Percentiles rank a stretch among this genome's conserved stretches.
These are phyloP conservation scores for Brachypodius melanocephalos DNA, from an alignment of 2,113 vertebrate genomes.

Conservation along the genomic window DNA sequence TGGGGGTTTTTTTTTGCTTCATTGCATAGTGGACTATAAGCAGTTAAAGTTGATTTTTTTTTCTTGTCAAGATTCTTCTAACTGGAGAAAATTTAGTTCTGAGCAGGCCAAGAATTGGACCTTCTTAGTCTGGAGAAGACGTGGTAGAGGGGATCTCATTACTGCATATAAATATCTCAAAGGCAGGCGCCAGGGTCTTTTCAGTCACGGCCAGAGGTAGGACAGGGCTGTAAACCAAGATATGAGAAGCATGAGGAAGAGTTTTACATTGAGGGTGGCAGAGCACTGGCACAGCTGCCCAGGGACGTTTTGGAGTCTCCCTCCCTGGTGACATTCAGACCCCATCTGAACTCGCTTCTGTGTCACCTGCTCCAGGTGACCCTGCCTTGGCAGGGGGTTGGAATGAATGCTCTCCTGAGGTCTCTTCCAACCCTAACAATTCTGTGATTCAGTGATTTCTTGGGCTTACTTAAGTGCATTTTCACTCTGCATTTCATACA, in stretches of 20 bases:
- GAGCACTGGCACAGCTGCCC: neutral
- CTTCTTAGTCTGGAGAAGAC: neutral
- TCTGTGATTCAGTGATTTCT: neutral
- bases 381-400: neutral
- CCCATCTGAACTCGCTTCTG: neutral
- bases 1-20: neutral
- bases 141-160: neutral
- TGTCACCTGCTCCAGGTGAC: neutral
- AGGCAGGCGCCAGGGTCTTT: neutral
- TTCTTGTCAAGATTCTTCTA: neutral
- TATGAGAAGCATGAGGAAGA: fast-evolving
- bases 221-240: neutral
- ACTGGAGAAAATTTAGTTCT: neutral
- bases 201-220: too few relatives aligned
- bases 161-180: neutral
- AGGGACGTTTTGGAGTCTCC: neutral
- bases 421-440: neutral
- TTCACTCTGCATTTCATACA: neutral
- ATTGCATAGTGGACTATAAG: neutral
- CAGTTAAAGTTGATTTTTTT: neutral
- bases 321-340: neutral
- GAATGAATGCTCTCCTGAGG: fast-evolving
- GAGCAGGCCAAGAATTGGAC: neutral
- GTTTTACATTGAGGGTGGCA: neutral
- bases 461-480: neutral